Base-by-base conservation (phyloP, 1,140 invertebrate species). In the Dysdera silvatica region DNA sequence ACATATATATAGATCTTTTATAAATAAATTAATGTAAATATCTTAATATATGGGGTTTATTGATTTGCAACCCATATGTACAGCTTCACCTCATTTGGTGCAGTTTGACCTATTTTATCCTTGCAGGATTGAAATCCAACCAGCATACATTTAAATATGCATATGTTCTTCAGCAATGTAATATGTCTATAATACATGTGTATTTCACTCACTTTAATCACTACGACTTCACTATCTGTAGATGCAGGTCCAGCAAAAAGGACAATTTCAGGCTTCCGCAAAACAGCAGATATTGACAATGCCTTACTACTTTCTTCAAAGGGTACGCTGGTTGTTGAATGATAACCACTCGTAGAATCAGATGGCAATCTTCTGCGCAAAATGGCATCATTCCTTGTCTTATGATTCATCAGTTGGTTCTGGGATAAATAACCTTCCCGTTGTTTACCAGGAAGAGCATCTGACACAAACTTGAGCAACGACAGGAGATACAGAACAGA, bases 231-330 rank as follows among this genome's bases (percentile, higher is more conserved):
- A n/a, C 85, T 83, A 60, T 84, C 82, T n/a, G 79, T 79, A 18
- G 82, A 81, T 28, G 80, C 82, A 6, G 83, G 78, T 69, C 85
- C 84, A 14, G 85, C 84, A 70, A 87, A 85, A 49, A 91, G 77
- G 72, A 90, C 84, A 28, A 92, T 79, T 74, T 91, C 87, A 14
- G 87, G 87, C 68, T 87, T 84, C 41, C 87, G 82, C 62, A 87
- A 80, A 69, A 85, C 81, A 14, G 87, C 73, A 1, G 86, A 86
- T 66, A 88, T 74, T 2, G 85, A 83, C 45, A 86, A 71, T 0
- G 61, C 61, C 10, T n/a, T n/a, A 43, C 84, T 84, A 71, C 74
- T 59, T 47, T 62, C 69, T 29, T 73, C 74, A 10, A 53, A 47
- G 54, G 69, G 68, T 23, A 68, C 67, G 45, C 69, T 73, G 73